These are phyloP conservation scores for Endotricha flammealis DNA, from an alignment of 2,888 invertebrate species.

Conservation along the genomic window DNA sequence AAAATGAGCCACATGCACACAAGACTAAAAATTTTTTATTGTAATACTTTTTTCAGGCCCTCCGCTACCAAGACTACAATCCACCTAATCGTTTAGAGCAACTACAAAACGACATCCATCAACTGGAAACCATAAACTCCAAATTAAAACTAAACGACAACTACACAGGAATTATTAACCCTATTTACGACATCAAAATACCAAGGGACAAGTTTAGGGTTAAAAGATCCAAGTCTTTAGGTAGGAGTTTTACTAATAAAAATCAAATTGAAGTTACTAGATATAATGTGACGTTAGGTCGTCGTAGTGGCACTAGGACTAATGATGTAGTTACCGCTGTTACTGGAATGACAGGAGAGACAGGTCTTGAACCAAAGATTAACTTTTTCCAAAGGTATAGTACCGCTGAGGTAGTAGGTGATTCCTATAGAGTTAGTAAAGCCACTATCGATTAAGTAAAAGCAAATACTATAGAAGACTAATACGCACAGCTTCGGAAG, in stretches of 20 bases:
- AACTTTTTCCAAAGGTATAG: conserved; percentile 54
- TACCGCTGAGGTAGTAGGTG: conserved; percentile 53
- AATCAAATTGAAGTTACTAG: conserved; percentile 47
- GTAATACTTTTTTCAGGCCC: conserved; percentile 39
- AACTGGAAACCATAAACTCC: conserved; percentile 27
- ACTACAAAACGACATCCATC: conserved; percentile 29
- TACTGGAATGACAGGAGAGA: conserved; percentile 48
- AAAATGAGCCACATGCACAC: no score
- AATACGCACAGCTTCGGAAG: no score
- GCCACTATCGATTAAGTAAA: conserved; percentile 53
- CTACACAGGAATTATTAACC: conserved; percentile 65
- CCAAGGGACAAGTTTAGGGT: conserved; percentile 58
- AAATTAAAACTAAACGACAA: conserved; percentile 23
- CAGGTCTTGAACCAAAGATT: conserved; percentile 52
- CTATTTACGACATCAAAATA: conserved; percentile 61
- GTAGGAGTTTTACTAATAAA: conserved; percentile 52
- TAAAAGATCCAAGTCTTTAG: conserved; percentile 61
- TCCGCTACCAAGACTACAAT: conserved; percentile 44
- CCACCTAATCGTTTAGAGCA: conserved; percentile 42
- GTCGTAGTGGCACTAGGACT: conserved; percentile 44
- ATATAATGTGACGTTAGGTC: conserved; percentile 59
- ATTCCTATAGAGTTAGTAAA: conserved; percentile 56
- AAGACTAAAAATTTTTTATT: no score
- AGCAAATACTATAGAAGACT: no score
- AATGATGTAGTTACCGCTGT: conserved; percentile 67